These are phyloP conservation scores for Schizothorax lantsangensis DNA, from an alignment of 2,797 vertebrate species.

Conservation along the genomic window DNA sequence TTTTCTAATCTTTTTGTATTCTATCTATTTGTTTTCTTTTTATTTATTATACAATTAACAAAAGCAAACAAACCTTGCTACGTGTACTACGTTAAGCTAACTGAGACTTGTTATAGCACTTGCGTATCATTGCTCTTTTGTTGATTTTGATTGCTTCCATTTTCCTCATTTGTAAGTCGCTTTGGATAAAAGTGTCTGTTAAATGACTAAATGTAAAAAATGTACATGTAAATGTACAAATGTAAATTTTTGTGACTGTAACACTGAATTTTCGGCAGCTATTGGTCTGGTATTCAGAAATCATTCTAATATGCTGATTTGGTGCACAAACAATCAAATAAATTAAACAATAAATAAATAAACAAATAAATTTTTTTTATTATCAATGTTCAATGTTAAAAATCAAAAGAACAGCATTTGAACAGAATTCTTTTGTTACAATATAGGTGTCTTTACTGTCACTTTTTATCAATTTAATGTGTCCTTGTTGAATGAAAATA, in stretches of 20 bases:
- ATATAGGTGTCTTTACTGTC: neutral
- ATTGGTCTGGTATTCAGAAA: neutral
- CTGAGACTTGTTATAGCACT: too few relatives aligned
- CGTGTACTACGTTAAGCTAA: too few relatives aligned
- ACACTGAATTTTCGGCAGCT: neutral
- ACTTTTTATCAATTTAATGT: neutral
- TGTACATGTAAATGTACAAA: too few relatives aligned
- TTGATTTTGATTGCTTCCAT: too few relatives aligned
- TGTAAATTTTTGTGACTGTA: neutral
- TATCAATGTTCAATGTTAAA: neutral
- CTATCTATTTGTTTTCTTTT: too few relatives aligned
- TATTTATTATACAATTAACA: too few relatives aligned
- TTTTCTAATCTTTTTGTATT: too few relatives aligned
- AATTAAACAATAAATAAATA: neutral
- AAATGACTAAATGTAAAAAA: too few relatives aligned
- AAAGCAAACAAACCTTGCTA: too few relatives aligned
- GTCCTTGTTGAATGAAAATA: neutral
- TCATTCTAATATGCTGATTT: neutral
- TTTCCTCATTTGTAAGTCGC: too few relatives aligned
- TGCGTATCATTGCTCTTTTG: too few relatives aligned
- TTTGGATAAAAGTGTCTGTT: too few relatives aligned
- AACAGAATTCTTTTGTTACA: neutral
- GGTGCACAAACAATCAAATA: neutral
- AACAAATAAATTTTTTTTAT: neutral
- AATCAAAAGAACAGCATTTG: neutral